These are phyloP conservation scores for Hemicrepidius hirtus DNA, from an alignment of 2,888 invertebrate species.

Conservation along the genomic window DNA sequence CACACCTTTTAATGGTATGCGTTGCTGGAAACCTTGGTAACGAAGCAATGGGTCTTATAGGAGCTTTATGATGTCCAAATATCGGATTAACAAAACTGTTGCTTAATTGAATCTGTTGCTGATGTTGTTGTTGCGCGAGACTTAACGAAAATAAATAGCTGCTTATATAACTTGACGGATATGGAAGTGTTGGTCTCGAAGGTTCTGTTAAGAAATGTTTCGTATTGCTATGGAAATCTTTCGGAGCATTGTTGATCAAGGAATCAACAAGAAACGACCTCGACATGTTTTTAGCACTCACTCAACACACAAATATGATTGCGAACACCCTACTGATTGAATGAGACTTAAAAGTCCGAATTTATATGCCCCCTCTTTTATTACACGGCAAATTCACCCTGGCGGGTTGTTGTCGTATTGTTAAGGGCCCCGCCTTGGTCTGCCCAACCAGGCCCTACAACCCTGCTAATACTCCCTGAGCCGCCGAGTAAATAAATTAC, in stretches of 20 bases:
- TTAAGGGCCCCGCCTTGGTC: slow-evolving; percentile 66
- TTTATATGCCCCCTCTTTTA: slow-evolving; percentile 66
- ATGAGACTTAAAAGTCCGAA: slow-evolving; percentile 54
- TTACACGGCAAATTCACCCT: slow-evolving; percentile 60
- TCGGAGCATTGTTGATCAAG: slow-evolving; percentile 81
- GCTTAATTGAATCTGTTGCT: slow-evolving; percentile 59
- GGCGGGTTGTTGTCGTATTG: slow-evolving; percentile 63
- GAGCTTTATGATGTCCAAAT: slow-evolving; percentile 63
- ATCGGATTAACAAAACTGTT: slow-evolving; percentile 71
- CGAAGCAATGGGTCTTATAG: slow-evolving; percentile 67
- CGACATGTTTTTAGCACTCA: slow-evolving; percentile 77
- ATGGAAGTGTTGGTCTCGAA: slow-evolving; percentile 76
- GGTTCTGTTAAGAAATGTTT: slow-evolving; percentile 71
- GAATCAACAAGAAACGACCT: slow-evolving; percentile 89
- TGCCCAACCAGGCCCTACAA: slow-evolving; percentile 62
- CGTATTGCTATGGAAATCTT: slow-evolving; percentile 67
- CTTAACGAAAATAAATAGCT: slow-evolving; percentile 80
- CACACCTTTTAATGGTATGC: slow-evolving; percentile 51
- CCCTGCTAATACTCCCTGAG: slow-evolving; percentile 58
- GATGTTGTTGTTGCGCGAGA: slow-evolving; percentile 75
- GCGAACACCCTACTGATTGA: slow-evolving; percentile 55
- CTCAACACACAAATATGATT: slow-evolving; percentile 39
- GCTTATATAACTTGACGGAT: slow-evolving; percentile 79
- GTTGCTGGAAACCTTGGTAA: slow-evolving; percentile 63
- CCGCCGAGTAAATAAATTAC: slow-evolving; percentile 66